A percentile compares a stretch with the other conserved stretches of the same genome.
Evolutionary conservation across 2,888 invertebrate species (phyloP).

Genomic region (Hybos culiciformis): DNA sequence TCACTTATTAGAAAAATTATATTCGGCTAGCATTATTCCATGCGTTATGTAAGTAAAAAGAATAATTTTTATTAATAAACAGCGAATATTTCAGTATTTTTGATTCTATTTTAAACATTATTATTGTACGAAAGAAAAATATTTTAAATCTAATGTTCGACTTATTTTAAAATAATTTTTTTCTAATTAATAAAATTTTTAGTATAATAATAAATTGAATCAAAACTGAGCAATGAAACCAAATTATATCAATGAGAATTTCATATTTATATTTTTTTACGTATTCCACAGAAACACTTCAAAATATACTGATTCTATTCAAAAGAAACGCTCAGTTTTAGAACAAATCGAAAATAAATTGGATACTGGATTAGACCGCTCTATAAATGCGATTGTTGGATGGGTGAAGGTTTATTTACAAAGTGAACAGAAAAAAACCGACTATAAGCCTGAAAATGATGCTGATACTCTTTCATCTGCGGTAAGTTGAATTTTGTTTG

Average conservation of each 20-base stretch:
- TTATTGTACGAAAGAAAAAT: background rate
- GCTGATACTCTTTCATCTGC: slow-evolving; percentile 73
- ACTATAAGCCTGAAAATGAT: slow-evolving; percentile 80
- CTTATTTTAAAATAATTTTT: background rate
- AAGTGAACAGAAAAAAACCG: slow-evolving; percentile 88
- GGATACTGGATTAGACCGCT: slow-evolving; percentile 74
- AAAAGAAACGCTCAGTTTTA: slow-evolving; percentile 70
- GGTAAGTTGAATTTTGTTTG: slow-evolving; percentile 39
- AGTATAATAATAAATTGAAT: background rate
- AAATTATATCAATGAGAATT: too few relatives aligned
- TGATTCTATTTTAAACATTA: background rate
- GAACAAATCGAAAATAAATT: slow-evolving; percentile 85
- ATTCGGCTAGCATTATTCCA: slow-evolving; percentile 76
- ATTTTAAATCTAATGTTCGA: too few relatives aligned
- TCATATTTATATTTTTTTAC: slow-evolving; percentile 9
- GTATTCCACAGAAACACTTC: slow-evolving; percentile 56
- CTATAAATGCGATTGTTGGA: slow-evolving; percentile 73
- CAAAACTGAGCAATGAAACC: background rate
- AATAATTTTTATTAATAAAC: too few relatives aligned
- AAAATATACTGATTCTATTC: slow-evolving; percentile 76
- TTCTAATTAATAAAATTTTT: too few relatives aligned
- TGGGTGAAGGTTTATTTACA: slow-evolving; percentile 85
- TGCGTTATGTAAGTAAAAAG: slow-evolving; percentile 57
- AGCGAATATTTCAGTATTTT: background rate
- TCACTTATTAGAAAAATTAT: slow-evolving; percentile 84